phyloP scores from a whole-genome alignment of 2,888 invertebrate genomes.

The Gnatocerus cornutus region DNA sequence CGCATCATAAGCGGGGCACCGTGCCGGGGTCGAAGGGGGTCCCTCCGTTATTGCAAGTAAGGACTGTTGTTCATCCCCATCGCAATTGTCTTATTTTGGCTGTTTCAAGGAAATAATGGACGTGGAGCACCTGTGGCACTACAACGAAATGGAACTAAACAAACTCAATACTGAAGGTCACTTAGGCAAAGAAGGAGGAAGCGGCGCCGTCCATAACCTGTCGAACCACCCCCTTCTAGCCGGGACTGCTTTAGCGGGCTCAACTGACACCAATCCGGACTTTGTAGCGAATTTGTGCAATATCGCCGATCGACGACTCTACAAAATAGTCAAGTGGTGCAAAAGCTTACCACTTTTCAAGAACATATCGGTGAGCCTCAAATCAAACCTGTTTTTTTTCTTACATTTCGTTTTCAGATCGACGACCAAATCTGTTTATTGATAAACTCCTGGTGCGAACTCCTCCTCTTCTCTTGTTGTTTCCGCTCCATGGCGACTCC shows the following conservation, averaged over 20 bases:
- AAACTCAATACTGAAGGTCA: slow-evolving; percentile 74
- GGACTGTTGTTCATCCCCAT: too few species aligned
- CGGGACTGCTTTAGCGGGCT: slow-evolving; percentile 72
- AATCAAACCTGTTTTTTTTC: too few species aligned
- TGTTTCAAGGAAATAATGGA: slow-evolving; percentile 89
- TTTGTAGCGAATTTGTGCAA: slow-evolving; percentile 92
- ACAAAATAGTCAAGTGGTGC: slow-evolving; percentile 99
- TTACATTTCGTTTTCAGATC: slow-evolving; percentile 77
- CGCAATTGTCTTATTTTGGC: too few species aligned
- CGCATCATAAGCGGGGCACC: slow-evolving; percentile 56
- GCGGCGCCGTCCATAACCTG: slow-evolving; percentile 69
- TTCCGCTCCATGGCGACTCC: slow-evolving; percentile 94
- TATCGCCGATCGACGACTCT: slow-evolving; percentile 95
- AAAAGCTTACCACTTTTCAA: slow-evolving; percentile 97
- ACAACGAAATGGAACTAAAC: slow-evolving; percentile 87
- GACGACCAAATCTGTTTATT: slow-evolving; percentile 98
- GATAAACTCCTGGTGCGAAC: slow-evolving; percentile 98
- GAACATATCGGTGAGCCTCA: slow-evolving; percentile 86
- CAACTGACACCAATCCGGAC: slow-evolving; percentile 82
- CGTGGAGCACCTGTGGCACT: slow-evolving; percentile 96
- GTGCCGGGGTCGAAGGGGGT: slow-evolving; percentile 70
- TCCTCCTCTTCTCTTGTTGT: slow-evolving; percentile 92
- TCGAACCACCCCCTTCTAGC: slow-evolving; percentile 75
- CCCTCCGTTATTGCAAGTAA: slow-evolving; percentile 81
- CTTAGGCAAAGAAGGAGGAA: slow-evolving; percentile 67